Base-by-base conservation (phyloP, 2,113 vertebrate genomes). In the Marmota monax region DNA sequence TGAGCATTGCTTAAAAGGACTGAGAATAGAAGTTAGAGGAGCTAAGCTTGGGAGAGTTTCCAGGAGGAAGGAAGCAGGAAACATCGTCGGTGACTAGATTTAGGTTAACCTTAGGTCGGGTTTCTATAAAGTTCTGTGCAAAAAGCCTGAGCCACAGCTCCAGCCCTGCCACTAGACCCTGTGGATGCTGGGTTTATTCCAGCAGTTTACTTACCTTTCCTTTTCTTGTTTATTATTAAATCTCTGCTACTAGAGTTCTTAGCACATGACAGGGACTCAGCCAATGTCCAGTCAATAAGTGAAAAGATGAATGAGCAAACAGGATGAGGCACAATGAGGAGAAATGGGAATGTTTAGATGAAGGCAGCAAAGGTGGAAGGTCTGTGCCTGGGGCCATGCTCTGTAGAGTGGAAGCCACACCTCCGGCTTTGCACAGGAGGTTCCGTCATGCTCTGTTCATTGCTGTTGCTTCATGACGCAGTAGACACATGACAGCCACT, bases 201-300 rank as follows among this genome's bases (percentile, higher is more conserved):
- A n/a, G 1, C 92, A 22, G 25, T 94, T 53, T 78, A 63, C 95
- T 96, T 88, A 48, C 79, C 51, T 94, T 1, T 82, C 42, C 27
- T 5, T 83, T 51, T 67, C 61, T 80, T 94, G 69, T 93, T 91
- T 97, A 65, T 91, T 91, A 70, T 97, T 70, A 92, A 92, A 92
- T 89, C 79, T 70, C 76, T 76, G 25, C 58, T 51, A 17, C 13
- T 61, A 53, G 1, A 67, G 37, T 84, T 83, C 90, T 95, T 90
- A 90, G 67, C 70, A 58, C 14, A 12, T 76, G 37, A 22, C 4
- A 87, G 58, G 29, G 14, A n/a, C 37, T 72, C 27, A 17, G 76
- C 45, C 95, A 42, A 51, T 56, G n/a, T 88, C 95, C 70, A 67
- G 32, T 89, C 79, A 92, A 84, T 65, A 80, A 84, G 67, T 20